These are phyloP conservation scores for Heliocidaris erythrogramma DNA, from an alignment of 35 echinoderm and acorn worm species.

Conservation along the genomic window DNA sequence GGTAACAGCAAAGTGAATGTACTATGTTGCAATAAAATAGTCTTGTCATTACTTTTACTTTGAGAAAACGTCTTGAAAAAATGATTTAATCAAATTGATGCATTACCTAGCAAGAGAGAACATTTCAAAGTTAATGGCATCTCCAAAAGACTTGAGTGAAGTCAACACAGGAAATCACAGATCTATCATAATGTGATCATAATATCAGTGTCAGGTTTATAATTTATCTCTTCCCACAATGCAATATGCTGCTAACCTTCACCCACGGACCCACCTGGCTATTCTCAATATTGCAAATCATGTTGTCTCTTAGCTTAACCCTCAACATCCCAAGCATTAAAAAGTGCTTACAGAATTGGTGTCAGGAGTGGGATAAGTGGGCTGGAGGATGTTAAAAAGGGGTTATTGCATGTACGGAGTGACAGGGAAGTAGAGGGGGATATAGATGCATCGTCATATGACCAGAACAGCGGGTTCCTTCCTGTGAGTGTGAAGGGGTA, in stretches of 20 bases:
- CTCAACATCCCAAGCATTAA: background rate
- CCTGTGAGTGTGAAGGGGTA: slow-evolving; percentile 7
- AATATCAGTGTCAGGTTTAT: background rate
- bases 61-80: too few relatives aligned
- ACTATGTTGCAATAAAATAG: too few relatives aligned
- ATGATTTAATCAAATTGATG: too few relatives aligned
- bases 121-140: too few relatives aligned
- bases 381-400: background rate
- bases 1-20: too few relatives aligned
- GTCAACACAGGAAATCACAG: too few relatives aligned
- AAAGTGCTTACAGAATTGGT: background rate
- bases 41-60: too few relatives aligned
- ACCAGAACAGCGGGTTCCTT: background rate
- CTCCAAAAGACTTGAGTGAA: too few relatives aligned
- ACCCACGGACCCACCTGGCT: background rate
- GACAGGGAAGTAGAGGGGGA: background rate
- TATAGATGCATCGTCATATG: background rate
- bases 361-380: background rate
- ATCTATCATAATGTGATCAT: too few relatives aligned
- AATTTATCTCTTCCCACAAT: background rate
- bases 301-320: background rate
- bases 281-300: background rate
- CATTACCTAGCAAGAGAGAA: too few relatives aligned
- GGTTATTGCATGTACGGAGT: background rate
- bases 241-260: background rate